Percentiles rank a stretch among this genome's conserved stretches.
These are phyloP conservation scores for Dioctria linearis DNA, from an alignment of 2,888 invertebrate genomes.

Conservation along the genomic window DNA sequence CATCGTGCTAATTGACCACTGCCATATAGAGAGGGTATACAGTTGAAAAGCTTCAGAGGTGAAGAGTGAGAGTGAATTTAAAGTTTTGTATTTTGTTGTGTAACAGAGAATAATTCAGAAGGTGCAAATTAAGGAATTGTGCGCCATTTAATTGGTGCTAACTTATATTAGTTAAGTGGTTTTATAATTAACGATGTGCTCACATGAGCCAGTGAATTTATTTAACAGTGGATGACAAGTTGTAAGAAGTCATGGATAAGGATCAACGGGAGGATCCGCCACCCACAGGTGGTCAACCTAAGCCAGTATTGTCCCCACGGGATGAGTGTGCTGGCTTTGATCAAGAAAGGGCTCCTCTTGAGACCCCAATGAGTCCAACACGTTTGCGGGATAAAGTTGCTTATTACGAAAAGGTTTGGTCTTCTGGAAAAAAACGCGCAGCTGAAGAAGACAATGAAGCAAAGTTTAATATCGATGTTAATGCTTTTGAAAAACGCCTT, in stretches of 20 bases:
- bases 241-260: constrained; percentile 47
- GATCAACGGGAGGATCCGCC: constrained; percentile 55
- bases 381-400: constrained; percentile 82
- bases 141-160: constrained; percentile 25
- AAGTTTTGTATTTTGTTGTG: constrained; percentile 27
- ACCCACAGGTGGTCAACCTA: constrained; percentile 28
- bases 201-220: not conserved
- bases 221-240: constrained; percentile 36
- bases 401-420: constrained; percentile 87
- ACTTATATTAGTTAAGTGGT: not conserved
- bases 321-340: constrained; percentile 56
- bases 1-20: not conserved
- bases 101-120: constrained; percentile 33
- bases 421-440: constrained; percentile 70
- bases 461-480: constrained; percentile 73
- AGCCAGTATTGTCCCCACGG: constrained; percentile 22
- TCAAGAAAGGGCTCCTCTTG: constrained; percentile 59
- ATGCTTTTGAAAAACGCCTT: constrained; percentile 76
- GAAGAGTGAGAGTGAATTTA: constrained; percentile 15
- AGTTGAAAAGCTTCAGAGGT: constrained; percentile 22
- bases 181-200: constrained; percentile 29
- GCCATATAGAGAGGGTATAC: not conserved
- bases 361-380: constrained; percentile 61
- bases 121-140: constrained; percentile 22
- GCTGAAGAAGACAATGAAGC: constrained; percentile 64